These are phyloP conservation scores for Geotrypetes seraphini DNA, from an alignment of 2,797 vertebrate genomes.

Conservation along the genomic window DNA sequence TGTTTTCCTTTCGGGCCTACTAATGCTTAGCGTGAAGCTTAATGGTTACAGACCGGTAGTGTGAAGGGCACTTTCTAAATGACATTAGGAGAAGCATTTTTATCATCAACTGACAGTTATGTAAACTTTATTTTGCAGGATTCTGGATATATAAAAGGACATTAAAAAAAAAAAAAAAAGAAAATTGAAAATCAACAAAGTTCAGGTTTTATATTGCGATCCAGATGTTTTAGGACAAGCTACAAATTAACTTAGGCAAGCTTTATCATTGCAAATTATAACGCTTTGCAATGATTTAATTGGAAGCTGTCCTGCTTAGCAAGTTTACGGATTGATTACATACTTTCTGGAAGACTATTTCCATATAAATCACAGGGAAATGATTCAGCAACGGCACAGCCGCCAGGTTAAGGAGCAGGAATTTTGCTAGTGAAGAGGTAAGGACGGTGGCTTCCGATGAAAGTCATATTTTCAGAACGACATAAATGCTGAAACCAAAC, in stretches of 20 bases:
- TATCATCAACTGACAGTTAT: not conserved
- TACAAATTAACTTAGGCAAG: conserved; percentile 1
- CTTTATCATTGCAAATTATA: not conserved
- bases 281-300: not conserved
- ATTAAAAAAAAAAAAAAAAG: too few relatives aligned
- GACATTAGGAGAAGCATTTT: not conserved
- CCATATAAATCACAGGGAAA: not conserved
- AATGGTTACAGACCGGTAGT: too few relatives aligned
- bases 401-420: too few relatives aligned
- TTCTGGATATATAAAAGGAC: not conserved
- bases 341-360: not conserved
- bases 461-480: too few relatives aligned
- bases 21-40: not conserved
- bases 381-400: too few relatives aligned
- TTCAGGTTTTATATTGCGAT: not conserved
- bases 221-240: not conserved
- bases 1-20: too few relatives aligned
- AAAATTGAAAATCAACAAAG: too few relatives aligned
- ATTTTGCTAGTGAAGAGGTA: too few relatives aligned
- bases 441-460: too few relatives aligned
- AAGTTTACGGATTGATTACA: not conserved
- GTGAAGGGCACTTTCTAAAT: not conserved
- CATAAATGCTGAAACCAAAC: too few relatives aligned
- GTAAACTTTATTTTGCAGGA: not conserved
- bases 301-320: not conserved